A percentile compares a stretch with the other conserved stretches of the same genome.
These are phyloP conservation scores for Caranx melampygus DNA, from an alignment of 2,113 vertebrate genomes.

Conservation along the genomic window DNA sequence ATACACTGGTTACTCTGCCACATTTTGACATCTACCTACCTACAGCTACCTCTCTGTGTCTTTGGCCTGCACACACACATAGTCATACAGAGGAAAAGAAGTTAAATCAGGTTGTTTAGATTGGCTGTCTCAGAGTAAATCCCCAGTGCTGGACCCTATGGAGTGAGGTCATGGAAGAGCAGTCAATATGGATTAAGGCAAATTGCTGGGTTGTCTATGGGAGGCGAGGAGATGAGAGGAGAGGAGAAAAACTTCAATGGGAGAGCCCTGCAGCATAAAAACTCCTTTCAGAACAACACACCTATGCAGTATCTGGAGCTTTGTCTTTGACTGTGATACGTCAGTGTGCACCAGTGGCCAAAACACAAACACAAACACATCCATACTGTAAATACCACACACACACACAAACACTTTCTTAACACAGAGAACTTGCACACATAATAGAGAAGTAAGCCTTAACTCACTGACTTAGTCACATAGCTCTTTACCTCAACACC, in stretches of 20 bases:
- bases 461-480: background rate
- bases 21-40: slow-evolving; percentile 48
- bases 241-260: slow-evolving; percentile 2
- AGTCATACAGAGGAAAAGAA: slow-evolving; percentile 60
- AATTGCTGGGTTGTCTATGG: slow-evolving; percentile 79
- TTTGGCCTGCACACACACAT: slow-evolving; percentile 5
- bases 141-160: slow-evolving; percentile 72
- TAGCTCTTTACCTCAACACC: slow-evolving; percentile 8
- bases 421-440: background rate
- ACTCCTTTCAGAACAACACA: slow-evolving; percentile 40
- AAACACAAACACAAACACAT: slow-evolving; percentile 10
- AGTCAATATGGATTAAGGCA: slow-evolving; percentile 85
- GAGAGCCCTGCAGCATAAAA: slow-evolving; percentile 57
- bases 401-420: background rate
- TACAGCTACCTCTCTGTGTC: slow-evolving; percentile 15
- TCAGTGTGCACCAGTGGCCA: slow-evolving; percentile 19
- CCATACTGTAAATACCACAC: background rate
- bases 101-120: slow-evolving; percentile 84
- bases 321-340: slow-evolving; percentile 62
- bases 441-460: background rate
- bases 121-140: slow-evolving; percentile 83
- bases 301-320: slow-evolving; percentile 44
- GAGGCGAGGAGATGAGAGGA: slow-evolving; percentile 46
- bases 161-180: slow-evolving; percentile 83
- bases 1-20: slow-evolving; percentile 42